Evolutionary conservation across 1,140 invertebrate species (phyloP), one percentile per base, ranked within the genome.

Genomic region (Nephila pilipes): DNA sequence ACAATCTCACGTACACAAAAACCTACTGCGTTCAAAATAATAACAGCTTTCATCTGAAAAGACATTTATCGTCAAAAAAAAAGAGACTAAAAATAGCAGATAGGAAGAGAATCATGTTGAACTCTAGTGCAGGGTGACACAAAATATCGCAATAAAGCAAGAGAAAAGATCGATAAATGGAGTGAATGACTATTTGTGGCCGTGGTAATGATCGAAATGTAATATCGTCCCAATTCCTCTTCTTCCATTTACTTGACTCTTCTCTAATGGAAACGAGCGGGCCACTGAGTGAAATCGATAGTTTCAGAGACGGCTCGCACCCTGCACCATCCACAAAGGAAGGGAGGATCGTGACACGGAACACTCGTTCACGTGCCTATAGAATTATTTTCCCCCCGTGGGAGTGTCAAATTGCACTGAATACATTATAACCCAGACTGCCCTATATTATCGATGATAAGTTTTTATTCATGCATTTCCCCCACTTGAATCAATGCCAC

Each of bases 131-230:
- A 75, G 25, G 69, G 69, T 36, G 69, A 32, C 69, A 75, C 32
- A 75, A 36, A 75, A 20, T 36, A 75, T 36, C 29, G 69, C 69
- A 36, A 75, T 25, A 69, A 32, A 25, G 25, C 29, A 75, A 36
- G 29, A 25, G 69, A 36, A 75, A 29, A 32, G 69, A 75, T 75
- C 69, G 29, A 75, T 75, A 29, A n/a, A 18, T 16, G 29, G 29
- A 83, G 20, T 25, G 80, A 83, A 25, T 25, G 38, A 25, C 80
- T 54, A 83, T 83, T 83, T 83, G 80, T 22, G 80, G 80, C 57
- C 38, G 80, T 25, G 54, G 54, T 83, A 83, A 54, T 54, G 80
- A 83, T 83, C 80, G 38, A 83, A 83, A 83, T 83, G 80, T 83
- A 83, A 83, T 55, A 83, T 83, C 38, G 80, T 83, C 69, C 32